Evolutionary conservation across 1,140 invertebrate species (phyloP), one percentile per base, ranked within the genome.

Genomic region (Drosophila ohnishii): DNA sequence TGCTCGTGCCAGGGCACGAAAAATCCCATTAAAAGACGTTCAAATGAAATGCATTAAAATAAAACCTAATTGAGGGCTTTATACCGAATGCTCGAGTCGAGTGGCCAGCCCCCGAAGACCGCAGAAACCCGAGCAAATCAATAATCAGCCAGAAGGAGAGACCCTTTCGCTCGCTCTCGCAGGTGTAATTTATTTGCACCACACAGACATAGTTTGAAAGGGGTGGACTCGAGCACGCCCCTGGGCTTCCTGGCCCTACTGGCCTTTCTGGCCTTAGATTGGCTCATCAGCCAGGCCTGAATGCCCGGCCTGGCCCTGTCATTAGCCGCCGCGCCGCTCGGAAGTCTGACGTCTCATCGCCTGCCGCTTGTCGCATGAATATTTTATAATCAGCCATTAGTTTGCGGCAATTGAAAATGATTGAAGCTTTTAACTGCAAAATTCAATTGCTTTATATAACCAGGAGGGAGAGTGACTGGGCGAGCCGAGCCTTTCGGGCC

Each of bases 361-460:
- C 63, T 66, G 69, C 39, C 40, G 77, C 72, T 74, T 83, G 84
- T 88, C 84, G 84, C 84, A 88, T 88, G 84, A 76, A 88, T 88
- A 88, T 88, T 88, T 88, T 84, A 88, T 88, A 89, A 85, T 89
- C 80, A 75, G 70, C 85, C 84, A 88, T 88, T 88, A 88, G 84
- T 88, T 88, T 88, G 84, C 56, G 84, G 84, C 84, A 84, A 88
- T 88, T 84, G 84, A 80, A 88, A 88, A 88, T 88, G 84, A 88
- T 88, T 88, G 84, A 83, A 88, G 84, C 84, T 88, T 88, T 88
- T 88, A 88, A 89, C 84, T 89, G 77, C 80, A 72, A 88, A 88
- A 88, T 88, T 88, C 80, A 88, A 88, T 88, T 88, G 85, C 77
- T 83, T 78, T 70, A 81, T 78, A 51, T 53, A 48, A 48, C 57